phyloP scores from a whole-genome alignment of 2,113 vertebrate species.

The Platycercus adscitus region DNA sequence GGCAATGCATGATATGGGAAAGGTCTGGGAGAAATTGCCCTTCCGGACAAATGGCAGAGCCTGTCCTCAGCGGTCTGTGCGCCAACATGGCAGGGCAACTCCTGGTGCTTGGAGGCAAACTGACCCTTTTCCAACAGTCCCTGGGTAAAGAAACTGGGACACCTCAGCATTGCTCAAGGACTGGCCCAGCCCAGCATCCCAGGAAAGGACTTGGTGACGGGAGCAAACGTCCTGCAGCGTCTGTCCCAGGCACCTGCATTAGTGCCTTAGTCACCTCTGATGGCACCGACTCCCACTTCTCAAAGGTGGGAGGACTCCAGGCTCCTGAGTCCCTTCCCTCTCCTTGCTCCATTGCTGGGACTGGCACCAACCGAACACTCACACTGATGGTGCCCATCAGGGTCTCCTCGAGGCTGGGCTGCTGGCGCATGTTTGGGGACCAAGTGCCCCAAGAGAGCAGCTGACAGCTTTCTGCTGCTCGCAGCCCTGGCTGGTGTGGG shows the following conservation, averaged over 20 bases:
- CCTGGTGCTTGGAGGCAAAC: not conserved
- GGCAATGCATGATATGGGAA: fast-evolving
- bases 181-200: not conserved
- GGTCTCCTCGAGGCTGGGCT: fast-evolving
- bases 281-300: not conserved
- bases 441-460: fast-evolving
- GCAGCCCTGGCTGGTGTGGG: not conserved
- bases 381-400: not conserved
- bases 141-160: not conserved
- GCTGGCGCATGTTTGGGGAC: fast-evolving
- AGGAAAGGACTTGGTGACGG: not conserved
- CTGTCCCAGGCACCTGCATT: fast-evolving
- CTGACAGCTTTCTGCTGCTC: not conserved
- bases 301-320: fast-evolving
- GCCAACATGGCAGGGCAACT: not conserved
- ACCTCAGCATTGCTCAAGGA: not conserved
- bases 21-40: not conserved
- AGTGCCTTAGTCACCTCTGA: not conserved
- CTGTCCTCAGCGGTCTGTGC: not conserved
- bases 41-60: not conserved
- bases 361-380: not conserved
- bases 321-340: not conserved
- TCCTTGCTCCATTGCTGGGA: fast-evolving
- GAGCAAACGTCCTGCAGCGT: not conserved
- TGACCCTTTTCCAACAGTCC: not conserved